phyloP scores from a whole-genome alignment of 1,140 invertebrate genomes.

The Achroia grisella region DNA sequence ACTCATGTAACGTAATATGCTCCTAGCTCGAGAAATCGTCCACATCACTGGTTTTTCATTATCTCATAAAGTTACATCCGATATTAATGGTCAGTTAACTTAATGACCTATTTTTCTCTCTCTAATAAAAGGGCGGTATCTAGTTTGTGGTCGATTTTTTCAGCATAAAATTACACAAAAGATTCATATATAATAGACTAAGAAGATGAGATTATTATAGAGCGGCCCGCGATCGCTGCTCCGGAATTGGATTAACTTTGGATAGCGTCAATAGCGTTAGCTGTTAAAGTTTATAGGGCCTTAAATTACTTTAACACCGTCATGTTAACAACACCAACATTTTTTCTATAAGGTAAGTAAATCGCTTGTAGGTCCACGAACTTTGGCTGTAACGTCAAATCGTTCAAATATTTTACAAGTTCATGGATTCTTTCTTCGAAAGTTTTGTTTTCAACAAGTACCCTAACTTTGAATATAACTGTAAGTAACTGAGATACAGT shows the following conservation, averaged over 20 bases:
- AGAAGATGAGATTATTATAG: conserved; percentile 41
- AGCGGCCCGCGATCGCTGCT: conserved; percentile 27
- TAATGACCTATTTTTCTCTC: conserved; percentile 13
- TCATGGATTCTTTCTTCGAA: conserved; percentile 12
- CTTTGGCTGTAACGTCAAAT: conserved; percentile 35
- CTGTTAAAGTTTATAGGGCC: conserved; percentile 55
- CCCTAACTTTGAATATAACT: too few species aligned
- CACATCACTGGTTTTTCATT: too few species aligned
- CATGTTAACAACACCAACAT: conserved; percentile 53
- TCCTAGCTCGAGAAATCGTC: too few species aligned
- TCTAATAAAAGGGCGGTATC: conserved; percentile 11
- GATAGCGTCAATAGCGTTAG: conserved; percentile 45
- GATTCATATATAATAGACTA: conserved; percentile 29
- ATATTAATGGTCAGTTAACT: conserved; percentile 1
- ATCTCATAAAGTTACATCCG: conserved; percentile 16
- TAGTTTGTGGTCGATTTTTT: too few species aligned
- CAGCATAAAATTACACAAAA: conserved; percentile 9
- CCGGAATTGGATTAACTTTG: conserved; percentile 44
- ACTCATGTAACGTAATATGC: too few species aligned
- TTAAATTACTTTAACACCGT: conserved; percentile 62
- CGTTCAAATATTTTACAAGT: conserved; percentile 24
- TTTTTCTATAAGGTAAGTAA: conserved; percentile 30
- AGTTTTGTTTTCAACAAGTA: conserved; percentile 12
- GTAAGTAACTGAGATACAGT: too few species aligned
- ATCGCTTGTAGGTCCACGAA: conserved; percentile 9